Base-by-base conservation (phyloP, 2,888 invertebrate species). In the Thyatira batis region DNA sequence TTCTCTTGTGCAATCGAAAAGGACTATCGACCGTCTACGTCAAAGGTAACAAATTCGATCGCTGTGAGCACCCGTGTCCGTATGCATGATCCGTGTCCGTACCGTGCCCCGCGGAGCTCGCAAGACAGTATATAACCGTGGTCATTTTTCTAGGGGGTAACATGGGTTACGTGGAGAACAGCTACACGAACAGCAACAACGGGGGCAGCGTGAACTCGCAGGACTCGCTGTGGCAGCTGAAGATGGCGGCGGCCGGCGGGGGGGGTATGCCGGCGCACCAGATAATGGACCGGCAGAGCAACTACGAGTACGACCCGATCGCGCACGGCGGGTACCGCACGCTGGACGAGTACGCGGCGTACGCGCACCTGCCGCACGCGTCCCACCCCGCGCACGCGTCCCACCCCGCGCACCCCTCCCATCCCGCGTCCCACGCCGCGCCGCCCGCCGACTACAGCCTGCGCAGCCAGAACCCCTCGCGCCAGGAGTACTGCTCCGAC, bases 161-260 rank as follows among this genome's bases (percentile, higher is more conserved):
- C 87, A 96, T 97, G 95, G 96, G 95, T 61, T 97, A 97, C 90
- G 95, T 97, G 90, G 97, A 97, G 84, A 97, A 97, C 88, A 97
- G 97, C 84, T 97, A 97, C 88, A 96, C 97, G 57, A 97, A 97
- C 84, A 97, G 97, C 57, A 97, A 97, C 92, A 97, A 97, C 85
- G 97, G 97, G n/a, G 98, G 98, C 67, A 97, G 97, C 73, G 97
- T 98, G 55, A 97, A 98, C 91, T 98, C 97, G 3, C 98, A 98
- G 86, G 97, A 98, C 85, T 98, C 98, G 39, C 89, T 98, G 75
- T 97, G 98, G 98, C 97, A 97, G 89, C 96, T 97, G 94, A 98
- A 98, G 89, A 96, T 96, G 94, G 96, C 96, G 0, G 96, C 95
- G n/a, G 94, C 93, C n/a, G 89, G 96, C 96, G 94, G 96, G 96